These are phyloP conservation scores for Alfaro cultratus DNA, from an alignment of 2,797 vertebrate species.

Conservation along the genomic window DNA sequence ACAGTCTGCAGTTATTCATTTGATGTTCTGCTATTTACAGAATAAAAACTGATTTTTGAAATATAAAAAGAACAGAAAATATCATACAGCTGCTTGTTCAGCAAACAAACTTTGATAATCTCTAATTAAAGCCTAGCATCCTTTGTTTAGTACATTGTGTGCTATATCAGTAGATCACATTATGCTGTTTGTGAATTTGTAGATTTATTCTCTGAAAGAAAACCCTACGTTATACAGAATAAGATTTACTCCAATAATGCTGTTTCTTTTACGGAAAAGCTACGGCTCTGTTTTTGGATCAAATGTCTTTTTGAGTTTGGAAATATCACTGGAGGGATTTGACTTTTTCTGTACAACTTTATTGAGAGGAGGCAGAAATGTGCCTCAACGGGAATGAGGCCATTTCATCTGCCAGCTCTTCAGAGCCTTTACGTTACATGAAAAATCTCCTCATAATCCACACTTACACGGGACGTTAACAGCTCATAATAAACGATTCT, in stretches of 20 bases:
- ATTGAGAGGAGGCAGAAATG: not conserved
- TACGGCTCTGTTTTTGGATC: not conserved
- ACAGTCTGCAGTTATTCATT: not conserved
- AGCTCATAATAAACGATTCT: not conserved
- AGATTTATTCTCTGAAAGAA: not conserved
- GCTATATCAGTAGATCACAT: not conserved
- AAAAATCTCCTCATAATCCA: not conserved
- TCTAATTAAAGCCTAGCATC: not conserved
- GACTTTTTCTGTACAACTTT: not conserved
- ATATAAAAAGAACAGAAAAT: not conserved
- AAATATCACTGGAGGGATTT: not conserved
- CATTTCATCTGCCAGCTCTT: constrained; percentile 11
- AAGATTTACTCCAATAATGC: not conserved
- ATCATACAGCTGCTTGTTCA: not conserved
- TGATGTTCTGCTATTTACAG: not conserved
- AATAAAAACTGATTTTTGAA: not conserved
- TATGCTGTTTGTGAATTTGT: not conserved
- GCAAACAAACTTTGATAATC: not conserved
- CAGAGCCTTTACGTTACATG: constrained; percentile 4
- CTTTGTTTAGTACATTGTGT: not conserved
- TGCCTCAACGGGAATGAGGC: constrained; percentile 6
- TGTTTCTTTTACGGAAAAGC: not conserved
- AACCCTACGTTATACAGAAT: not conserved
- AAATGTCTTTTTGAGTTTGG: constrained; percentile 5
- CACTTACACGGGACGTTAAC: not conserved